phyloP scores from a whole-genome alignment of 1,140 invertebrate species.

The Drosophila bocqueti region DNA sequence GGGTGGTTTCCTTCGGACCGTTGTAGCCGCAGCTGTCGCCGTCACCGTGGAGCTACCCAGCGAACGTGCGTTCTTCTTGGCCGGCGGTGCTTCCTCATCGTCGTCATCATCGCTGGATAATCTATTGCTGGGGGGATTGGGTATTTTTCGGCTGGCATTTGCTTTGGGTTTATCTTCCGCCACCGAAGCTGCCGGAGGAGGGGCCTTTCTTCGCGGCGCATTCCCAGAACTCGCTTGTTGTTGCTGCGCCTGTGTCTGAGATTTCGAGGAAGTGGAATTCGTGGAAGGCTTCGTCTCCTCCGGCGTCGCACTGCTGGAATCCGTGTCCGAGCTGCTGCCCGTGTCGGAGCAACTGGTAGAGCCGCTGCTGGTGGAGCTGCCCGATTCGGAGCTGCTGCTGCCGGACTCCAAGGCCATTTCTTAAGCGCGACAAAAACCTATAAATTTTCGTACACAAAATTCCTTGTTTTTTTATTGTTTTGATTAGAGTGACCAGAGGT shows the following conservation, averaged over 20 bases:
- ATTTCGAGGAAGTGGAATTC: slow-evolving; percentile 12
- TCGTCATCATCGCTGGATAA: slow-evolving; percentile 68
- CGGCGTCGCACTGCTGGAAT: slow-evolving; percentile 87
- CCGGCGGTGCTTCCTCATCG: slow-evolving; percentile 76
- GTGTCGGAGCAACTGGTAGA: slow-evolving; percentile 86
- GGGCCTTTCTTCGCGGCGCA: slow-evolving; percentile 14
- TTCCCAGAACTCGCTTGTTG: slow-evolving; percentile 19
- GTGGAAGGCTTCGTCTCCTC: slow-evolving; percentile 55
- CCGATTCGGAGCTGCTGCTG: slow-evolving; percentile 88
- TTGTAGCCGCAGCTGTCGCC: slow-evolving; percentile 35
- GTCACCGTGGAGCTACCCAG: slow-evolving; percentile 37
- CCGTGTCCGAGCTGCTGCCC: slow-evolving; percentile 88
- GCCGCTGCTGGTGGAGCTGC: slow-evolving; percentile 87
- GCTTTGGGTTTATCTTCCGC: slow-evolving; percentile 54
- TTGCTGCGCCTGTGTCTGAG: slow-evolving; percentile 33
- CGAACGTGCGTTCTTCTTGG: slow-evolving; percentile 59
- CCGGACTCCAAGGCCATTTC: slow-evolving; percentile 85
- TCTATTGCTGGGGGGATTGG: slow-evolving; percentile 70
- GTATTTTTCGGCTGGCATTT: slow-evolving; percentile 5
- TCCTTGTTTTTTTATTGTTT: slow-evolving; percentile 47
- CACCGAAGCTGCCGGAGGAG: slow-evolving; percentile 1
- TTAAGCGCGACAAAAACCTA: slow-evolving; percentile 2
- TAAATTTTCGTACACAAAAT: slow-evolving; percentile 41
- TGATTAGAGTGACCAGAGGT: slow-evolving; percentile 33
- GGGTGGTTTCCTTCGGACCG: slow-evolving; percentile 67